Conservation (phyloP, 2,113 vertebrate genomes). For the Corydoras maculifer region DNA sequence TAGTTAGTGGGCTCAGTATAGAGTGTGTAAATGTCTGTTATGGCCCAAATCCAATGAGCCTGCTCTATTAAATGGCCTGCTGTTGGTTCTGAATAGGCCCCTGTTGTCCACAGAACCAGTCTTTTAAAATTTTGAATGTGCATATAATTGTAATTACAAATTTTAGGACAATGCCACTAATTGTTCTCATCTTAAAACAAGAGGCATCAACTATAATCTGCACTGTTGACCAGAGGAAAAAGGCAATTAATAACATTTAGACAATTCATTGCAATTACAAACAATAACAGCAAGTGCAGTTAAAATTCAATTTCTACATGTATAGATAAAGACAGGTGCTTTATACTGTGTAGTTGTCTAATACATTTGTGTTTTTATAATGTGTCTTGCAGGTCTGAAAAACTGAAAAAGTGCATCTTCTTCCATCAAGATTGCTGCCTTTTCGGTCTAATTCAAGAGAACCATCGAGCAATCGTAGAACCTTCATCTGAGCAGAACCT, state of each 20-base stretch:
- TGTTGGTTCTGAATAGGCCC: slow-evolving; percentile 23
- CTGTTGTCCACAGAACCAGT: slow-evolving; percentile 15
- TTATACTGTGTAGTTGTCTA: background rate
- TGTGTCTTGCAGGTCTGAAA: slow-evolving; percentile 38
- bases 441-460: slow-evolving; percentile 8
- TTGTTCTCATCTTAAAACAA: slow-evolving; percentile 30
- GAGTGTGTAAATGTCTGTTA: slow-evolving; percentile 4
- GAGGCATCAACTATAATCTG: background rate
- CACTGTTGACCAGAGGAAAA: no score
- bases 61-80: slow-evolving; percentile 13
- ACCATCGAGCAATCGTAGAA: slow-evolving; percentile 4
- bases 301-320: no score
- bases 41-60: slow-evolving; percentile 11
- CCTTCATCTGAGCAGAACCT: background rate
- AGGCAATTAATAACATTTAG: no score
- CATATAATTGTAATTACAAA: slow-evolving; percentile 30
- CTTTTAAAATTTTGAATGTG: slow-evolving; percentile 8
- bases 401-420: slow-evolving; percentile 12
- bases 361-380: slow-evolving; percentile 1
- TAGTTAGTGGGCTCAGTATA: background rate
- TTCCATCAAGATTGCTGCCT: slow-evolving; percentile 39
- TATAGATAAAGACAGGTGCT: no score
- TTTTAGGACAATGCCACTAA: slow-evolving; percentile 24
- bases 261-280: no score
- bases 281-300: no score